A percentile compares a stretch with the other conserved stretches of the same genome.
Conservation (phyloP, 2,797 vertebrate species). For the Euthynnus affinis region DNA sequence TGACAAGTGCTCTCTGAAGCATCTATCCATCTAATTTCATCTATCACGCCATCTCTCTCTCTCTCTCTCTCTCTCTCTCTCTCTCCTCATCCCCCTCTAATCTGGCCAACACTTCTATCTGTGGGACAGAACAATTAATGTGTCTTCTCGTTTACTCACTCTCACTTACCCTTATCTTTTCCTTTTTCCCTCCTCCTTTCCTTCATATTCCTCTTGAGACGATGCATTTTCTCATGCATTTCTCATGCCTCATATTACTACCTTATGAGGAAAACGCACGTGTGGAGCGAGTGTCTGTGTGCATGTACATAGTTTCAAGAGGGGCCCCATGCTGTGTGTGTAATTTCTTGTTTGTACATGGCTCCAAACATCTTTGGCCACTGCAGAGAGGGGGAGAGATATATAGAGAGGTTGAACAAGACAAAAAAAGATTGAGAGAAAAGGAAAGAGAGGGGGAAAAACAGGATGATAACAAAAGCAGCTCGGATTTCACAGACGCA, state of each 20-base stretch:
- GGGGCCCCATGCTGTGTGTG: slow-evolving; percentile 86
- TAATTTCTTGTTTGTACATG: slow-evolving; percentile 90
- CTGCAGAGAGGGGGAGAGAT: slow-evolving; percentile 63
- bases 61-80: slow-evolving; percentile 8
- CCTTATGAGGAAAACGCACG: slow-evolving; percentile 61
- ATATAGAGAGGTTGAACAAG: slow-evolving; percentile 70
- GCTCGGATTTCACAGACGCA: slow-evolving; percentile 85
- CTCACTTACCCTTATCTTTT: slow-evolving; percentile 35
- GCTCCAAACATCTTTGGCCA: slow-evolving; percentile 74
- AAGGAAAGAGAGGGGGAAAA: slow-evolving; percentile 65
- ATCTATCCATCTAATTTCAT: slow-evolving; percentile 69
- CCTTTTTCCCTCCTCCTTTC: slow-evolving; percentile 48
- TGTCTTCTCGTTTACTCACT: slow-evolving; percentile 59
- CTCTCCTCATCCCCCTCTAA: slow-evolving; percentile 57
- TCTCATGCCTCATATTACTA: slow-evolving; percentile 73
- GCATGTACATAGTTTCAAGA: slow-evolving; percentile 43
- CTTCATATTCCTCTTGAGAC: slow-evolving; percentile 80
- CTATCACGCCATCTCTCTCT: slow-evolving; percentile 54
- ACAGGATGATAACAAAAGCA: slow-evolving; percentile 84
- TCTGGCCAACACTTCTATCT: slow-evolving; percentile 60
- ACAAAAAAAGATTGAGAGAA: slow-evolving; percentile 75
- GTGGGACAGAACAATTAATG: slow-evolving; percentile 87
- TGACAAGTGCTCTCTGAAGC: slow-evolving; percentile 68
- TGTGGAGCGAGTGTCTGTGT: slow-evolving; percentile 7
- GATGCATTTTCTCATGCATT: slow-evolving; percentile 78